phyloP scores from a whole-genome alignment of 2,888 invertebrate genomes.

The Acrocyrtus sp. region DNA sequence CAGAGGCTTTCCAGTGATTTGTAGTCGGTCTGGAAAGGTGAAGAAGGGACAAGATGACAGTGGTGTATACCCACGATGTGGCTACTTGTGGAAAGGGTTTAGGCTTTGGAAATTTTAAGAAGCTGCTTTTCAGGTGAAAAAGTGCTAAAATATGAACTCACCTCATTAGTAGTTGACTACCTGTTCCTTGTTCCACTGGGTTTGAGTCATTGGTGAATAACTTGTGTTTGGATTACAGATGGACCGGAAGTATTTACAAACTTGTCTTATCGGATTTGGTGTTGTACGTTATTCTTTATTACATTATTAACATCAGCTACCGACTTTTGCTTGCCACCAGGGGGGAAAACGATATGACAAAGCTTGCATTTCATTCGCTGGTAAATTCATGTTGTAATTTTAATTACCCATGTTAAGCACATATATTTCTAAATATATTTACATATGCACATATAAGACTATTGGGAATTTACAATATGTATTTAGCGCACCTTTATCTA shows the following conservation, averaged over 20 bases:
- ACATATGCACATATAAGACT: no score
- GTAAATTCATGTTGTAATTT: background rate
- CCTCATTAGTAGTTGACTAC: no score
- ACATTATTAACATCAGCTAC: slow-evolving; percentile 66
- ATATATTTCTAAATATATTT: background rate
- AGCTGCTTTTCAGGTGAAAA: slow-evolving; percentile 79
- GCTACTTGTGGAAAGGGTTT: slow-evolving; percentile 79
- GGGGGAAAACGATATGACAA: background rate
- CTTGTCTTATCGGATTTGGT: slow-evolving; percentile 68
- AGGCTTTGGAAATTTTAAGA: slow-evolving; percentile 89
- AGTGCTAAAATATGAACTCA: no score
- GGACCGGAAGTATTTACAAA: slow-evolving; percentile 69
- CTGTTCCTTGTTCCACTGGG: no score
- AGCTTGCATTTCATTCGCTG: slow-evolving; percentile 3
- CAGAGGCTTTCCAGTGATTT: no score
- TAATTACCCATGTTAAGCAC: background rate
- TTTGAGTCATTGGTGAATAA: no score
- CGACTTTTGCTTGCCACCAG: slow-evolving; percentile 56
- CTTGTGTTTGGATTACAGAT: slow-evolving; percentile 63
- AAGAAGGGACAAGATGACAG: slow-evolving; percentile 77
- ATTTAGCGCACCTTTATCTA: no score
- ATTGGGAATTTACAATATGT: no score
- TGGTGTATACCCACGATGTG: slow-evolving; percentile 86
- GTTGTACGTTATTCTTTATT: slow-evolving; percentile 66
- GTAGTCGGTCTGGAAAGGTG: no score